A percentile compares a stretch with the other conserved stretches of the same genome.
Conservation (phyloP, 1,140 invertebrate genomes). For the Ceratina calcarata region DNA sequence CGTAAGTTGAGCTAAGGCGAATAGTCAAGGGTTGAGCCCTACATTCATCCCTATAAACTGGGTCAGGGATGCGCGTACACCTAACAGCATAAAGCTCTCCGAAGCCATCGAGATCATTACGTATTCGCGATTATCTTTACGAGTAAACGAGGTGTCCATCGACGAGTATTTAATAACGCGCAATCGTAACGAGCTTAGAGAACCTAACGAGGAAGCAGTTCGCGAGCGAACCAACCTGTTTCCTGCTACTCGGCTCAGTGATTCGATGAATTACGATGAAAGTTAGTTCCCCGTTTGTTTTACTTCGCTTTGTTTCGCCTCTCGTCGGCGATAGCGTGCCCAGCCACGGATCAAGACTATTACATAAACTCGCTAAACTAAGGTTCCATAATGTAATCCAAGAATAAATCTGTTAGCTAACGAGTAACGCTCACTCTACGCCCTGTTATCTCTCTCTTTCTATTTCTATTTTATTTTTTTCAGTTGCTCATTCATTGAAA, state of each 20-base stretch:
- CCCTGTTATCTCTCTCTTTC: background rate
- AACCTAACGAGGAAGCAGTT: background rate
- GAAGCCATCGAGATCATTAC: background rate
- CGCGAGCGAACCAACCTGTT: background rate
- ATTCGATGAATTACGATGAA: background rate
- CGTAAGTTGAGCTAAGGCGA: background rate
- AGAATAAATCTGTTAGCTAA: constrained; percentile 59
- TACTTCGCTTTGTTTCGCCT: constrained; percentile 21
- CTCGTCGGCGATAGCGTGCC: constrained; percentile 14
- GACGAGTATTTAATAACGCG: no score
- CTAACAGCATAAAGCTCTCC: background rate
- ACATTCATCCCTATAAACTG: constrained; percentile 47
- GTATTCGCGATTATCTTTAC: background rate
- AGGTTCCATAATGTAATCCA: constrained; percentile 60
- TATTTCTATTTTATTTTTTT: background rate
- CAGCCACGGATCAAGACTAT: constrained; percentile 34
- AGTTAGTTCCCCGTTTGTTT: background rate
- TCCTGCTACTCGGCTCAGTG: background rate
- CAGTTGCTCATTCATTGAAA: no score
- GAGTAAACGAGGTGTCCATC: background rate
- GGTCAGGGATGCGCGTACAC: constrained; percentile 52
- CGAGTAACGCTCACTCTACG: constrained; percentile 19
- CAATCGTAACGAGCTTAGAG: background rate
- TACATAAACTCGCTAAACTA: constrained; percentile 57
- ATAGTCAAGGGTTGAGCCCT: constrained; percentile 41